Evolutionary conservation across 35 echinoderm and acorn worm genomes (phyloP).

Genomic region (Amphiura filiformis): DNA sequence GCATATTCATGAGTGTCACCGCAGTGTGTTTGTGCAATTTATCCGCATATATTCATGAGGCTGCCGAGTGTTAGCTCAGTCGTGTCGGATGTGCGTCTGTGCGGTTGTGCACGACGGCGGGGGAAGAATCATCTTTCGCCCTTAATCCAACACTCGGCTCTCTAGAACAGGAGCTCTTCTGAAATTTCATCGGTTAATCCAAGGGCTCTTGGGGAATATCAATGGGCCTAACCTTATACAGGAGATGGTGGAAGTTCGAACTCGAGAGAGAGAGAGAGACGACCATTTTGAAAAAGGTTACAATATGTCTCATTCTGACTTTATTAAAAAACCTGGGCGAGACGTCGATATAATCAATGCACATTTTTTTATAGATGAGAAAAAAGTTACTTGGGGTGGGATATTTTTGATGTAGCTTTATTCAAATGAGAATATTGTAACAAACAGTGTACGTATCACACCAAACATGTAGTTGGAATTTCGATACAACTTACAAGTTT

Average conservation of each 20-base stretch:
- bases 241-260: not conserved
- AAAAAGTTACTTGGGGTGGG: too few relatives aligned
- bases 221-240: not conserved
- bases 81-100: not conserved
- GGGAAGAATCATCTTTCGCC: not conserved
- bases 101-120: not conserved
- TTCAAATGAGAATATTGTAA: too few relatives aligned
- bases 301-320: slow-evolving; percentile 4
- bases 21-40: not conserved
- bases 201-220: not conserved
- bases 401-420: too few relatives aligned
- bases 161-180: not conserved
- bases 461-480: too few relatives aligned
- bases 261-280: not conserved
- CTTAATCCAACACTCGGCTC: slow-evolving; percentile 1
- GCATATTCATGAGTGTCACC: slow-evolving; percentile 2
- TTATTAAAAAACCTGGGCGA: not conserved
- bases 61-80: not conserved
- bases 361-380: too few relatives aligned
- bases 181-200: slow-evolving; percentile 6
- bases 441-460: too few relatives aligned
- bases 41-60: not conserved
- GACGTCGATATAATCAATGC: too few relatives aligned
- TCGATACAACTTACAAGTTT: too few relatives aligned
- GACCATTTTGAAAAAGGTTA: not conserved